A percentile compares a stretch with the other conserved stretches of the same genome.
Conservation (phyloP, 1,140 invertebrate genomes). For the Philopotamus ludificatus region DNA sequence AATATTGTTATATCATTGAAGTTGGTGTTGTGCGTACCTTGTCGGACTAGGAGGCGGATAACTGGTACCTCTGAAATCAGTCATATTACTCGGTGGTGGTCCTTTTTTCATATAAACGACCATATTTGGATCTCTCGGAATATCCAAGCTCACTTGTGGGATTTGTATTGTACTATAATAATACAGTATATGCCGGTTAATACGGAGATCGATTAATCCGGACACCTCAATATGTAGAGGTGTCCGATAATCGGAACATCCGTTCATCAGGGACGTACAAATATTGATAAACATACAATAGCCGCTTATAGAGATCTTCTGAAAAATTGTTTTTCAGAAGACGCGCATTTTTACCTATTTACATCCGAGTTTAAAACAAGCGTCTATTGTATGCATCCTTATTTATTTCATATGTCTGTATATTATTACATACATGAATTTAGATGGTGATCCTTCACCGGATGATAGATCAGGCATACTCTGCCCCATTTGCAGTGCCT, state of each 20-base stretch:
- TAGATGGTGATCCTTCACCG: neutral
- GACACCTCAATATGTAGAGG: no score
- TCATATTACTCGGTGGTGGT: conserved; percentile 44
- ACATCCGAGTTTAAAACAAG: no score
- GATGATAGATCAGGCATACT: conserved; percentile 69
- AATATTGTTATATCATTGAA: neutral
- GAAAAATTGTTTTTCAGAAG: no score
- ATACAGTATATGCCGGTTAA: no score
- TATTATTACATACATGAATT: neutral
- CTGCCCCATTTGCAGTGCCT: conserved; percentile 64
- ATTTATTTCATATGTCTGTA: neutral
- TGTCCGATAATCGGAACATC: no score
- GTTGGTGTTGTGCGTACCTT: conserved; percentile 41
- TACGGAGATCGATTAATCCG: no score
- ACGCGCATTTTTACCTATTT: no score
- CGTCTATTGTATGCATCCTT: no score
- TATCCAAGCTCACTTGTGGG: conserved; percentile 23
- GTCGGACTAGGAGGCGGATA: conserved; percentile 51
- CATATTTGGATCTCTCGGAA: conserved; percentile 13
- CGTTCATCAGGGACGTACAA: no score
- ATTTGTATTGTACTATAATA: neutral
- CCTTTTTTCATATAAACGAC: conserved; percentile 30
- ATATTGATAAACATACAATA: no score
- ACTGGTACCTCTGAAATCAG: conserved; percentile 53
- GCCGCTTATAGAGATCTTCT: no score